Base-by-base conservation (phyloP, 2,113 vertebrate genomes). In the Tinamus guttatus region DNA sequence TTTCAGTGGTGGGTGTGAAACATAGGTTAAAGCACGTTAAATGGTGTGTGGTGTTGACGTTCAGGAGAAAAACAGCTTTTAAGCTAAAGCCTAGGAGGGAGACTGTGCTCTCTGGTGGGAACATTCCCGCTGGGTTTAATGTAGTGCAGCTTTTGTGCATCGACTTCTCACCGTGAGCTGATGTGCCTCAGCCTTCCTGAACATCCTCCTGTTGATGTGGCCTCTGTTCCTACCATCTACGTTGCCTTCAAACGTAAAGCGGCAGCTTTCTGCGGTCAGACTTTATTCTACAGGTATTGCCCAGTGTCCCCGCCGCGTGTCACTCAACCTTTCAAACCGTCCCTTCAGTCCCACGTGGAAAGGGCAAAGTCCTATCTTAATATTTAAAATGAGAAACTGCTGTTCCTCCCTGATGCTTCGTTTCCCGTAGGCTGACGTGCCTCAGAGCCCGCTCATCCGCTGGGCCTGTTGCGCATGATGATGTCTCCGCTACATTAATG, bases 291-390 rank as follows among this genome's bases (percentile, higher is more conserved):
- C 85, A 69, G 34, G 52, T 64, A 6, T 11, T 41, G 64, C 2
- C 0, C 71, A 4, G 0, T 3, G 34, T 11, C 8, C 52, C 69
- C 43, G 43, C 68, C 36, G 18, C 1, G 0, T 84, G 80, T 93
- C 88, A 79, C 56, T 90, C 80, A 65, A 92, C 90, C 94, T 95
- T 94, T 94, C 81, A 80, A 85, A 85, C 92, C 47, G 67, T 82
- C 81, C 81, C 89, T 47, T 70, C 78, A 17, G 51, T 56, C 89
- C 63, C 34, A 28, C 83, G 85, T 85, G 77, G 89, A 87, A 89
- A 94, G 95, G 89, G 84, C 78, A 80, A 41, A 58, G 88, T 85
- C 82, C 81, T 94, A 54, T 93, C 89, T 87, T 81, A 81, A 76
- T 77, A 78, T 82, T 90, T 94, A 64, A 92, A 93, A 83, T 63